Evolutionary conservation across 2,797 vertebrate genomes (phyloP).

Genomic region (Loris lydekkerianus): DNA sequence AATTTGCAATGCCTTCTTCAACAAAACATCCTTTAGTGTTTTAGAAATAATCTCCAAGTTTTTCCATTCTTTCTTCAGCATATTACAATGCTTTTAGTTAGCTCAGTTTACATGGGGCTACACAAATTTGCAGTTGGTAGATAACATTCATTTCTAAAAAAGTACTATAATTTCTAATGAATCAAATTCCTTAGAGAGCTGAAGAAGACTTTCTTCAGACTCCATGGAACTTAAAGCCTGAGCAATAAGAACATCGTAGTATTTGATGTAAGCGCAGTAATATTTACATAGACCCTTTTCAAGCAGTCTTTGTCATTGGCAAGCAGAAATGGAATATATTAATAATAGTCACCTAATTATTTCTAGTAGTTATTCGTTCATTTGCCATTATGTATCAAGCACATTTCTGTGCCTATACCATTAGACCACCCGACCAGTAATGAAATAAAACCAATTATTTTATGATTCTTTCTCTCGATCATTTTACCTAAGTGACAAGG

Average conservation of each 20-base stretch:
- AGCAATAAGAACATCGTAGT: not conserved
- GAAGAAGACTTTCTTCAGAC: not conserved
- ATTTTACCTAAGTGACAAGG: not conserved
- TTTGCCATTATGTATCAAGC: not conserved
- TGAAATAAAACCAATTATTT: not conserved
- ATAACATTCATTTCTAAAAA: not conserved
- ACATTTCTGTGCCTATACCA: not conserved
- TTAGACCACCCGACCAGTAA: not conserved
- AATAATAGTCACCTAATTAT: not conserved
- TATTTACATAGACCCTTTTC: not conserved
- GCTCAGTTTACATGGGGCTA: not conserved
- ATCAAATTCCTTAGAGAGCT: not conserved
- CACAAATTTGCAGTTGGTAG: not conserved
- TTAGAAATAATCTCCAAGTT: not conserved
- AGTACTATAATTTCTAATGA: not conserved
- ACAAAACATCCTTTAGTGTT: not conserved
- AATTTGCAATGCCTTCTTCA: not conserved
- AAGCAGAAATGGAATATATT: not conserved
- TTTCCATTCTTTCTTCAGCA: not conserved
- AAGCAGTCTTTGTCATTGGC: not conserved
- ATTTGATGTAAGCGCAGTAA: not conserved
- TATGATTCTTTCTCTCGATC: not conserved
- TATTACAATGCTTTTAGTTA: not conserved
- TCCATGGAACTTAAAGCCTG: not conserved
- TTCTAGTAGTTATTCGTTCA: not conserved